Evolutionary conservation across 2,888 invertebrate species (phyloP).

Genomic region (Pocota personata): DNA sequence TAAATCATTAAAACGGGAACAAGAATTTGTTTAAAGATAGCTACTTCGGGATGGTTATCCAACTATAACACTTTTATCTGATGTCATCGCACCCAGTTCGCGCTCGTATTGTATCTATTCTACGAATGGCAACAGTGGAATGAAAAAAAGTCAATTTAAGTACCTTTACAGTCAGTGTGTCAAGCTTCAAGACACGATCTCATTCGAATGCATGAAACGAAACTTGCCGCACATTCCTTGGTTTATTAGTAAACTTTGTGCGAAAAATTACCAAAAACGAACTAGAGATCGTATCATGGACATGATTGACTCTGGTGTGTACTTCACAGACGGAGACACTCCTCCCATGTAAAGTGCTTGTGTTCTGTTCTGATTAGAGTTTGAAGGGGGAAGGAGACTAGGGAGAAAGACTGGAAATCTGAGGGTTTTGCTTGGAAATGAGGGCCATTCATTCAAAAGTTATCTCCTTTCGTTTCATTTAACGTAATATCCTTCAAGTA

Average conservation of each 20-base stretch:
- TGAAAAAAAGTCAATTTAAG: background rate
- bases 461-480: background rate
- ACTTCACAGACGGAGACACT: background rate
- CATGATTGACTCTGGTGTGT: background rate
- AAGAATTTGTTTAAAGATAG: conserved; percentile 7
- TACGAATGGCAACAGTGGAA: background rate
- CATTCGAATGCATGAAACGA: conserved; percentile 3
- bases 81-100: conserved; percentile 43
- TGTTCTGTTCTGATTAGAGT: background rate
- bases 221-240: background rate
- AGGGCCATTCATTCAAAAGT: background rate
- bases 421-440: background rate
- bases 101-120: background rate
- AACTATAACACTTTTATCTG: conserved; percentile 21
- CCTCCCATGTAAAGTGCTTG: background rate
- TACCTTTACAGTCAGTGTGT: background rate
- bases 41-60: conserved; percentile 10
- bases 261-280: background rate
- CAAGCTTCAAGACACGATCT: background rate
- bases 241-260: background rate
- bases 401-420: background rate
- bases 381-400: too few relatives aligned
- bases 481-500: background rate
- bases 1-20: conserved; percentile 60
- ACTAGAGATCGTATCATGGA: background rate